phyloP scores from a whole-genome alignment of 1,140 invertebrate species.

The Sycophila sp. region DNA sequence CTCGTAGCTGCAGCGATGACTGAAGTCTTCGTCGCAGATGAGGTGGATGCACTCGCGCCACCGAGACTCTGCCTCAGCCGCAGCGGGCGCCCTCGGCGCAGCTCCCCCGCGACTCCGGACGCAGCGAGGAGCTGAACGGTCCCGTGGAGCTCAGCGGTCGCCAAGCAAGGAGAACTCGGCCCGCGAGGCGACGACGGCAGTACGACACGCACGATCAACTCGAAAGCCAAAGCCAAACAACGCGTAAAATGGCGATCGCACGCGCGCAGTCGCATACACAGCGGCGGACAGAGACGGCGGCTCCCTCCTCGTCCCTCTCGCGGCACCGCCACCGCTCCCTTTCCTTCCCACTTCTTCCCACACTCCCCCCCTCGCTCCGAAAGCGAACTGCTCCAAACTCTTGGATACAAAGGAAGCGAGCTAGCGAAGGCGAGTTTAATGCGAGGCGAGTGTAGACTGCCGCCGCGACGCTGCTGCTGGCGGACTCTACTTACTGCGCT shows the following conservation, averaged over 20 bases:
- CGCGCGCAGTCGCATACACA: constrained; percentile 1
- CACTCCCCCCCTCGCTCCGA: not conserved
- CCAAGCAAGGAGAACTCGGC: not conserved
- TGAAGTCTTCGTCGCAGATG: constrained; percentile 15
- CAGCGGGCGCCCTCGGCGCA: not conserved
- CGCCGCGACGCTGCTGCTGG: not conserved
- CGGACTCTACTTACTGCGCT: not conserved
- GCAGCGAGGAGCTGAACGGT: too few relatives aligned
- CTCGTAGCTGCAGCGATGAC: constrained; percentile 30
- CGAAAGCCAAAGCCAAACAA: constrained; percentile 15
- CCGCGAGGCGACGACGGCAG: not conserved
- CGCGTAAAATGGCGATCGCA: constrained; percentile 35
- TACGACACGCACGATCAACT: not conserved
- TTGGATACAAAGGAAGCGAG: not conserved
- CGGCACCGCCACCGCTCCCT: not conserved
- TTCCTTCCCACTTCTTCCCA: not conserved
- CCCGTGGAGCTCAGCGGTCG: not conserved
- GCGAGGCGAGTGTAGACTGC: not conserved
- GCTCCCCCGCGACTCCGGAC: too few relatives aligned
- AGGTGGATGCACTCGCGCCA: not conserved
- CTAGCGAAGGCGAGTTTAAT: too few relatives aligned
- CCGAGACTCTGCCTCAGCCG: not conserved
- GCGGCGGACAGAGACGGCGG: not conserved
- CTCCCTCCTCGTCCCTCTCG: not conserved
- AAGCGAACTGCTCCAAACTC: not conserved